A percentile compares a stretch with the other conserved stretches of the same genome.
Conservation (phyloP, 2,888 invertebrate species). For the Carpatolechia fugitivella region DNA sequence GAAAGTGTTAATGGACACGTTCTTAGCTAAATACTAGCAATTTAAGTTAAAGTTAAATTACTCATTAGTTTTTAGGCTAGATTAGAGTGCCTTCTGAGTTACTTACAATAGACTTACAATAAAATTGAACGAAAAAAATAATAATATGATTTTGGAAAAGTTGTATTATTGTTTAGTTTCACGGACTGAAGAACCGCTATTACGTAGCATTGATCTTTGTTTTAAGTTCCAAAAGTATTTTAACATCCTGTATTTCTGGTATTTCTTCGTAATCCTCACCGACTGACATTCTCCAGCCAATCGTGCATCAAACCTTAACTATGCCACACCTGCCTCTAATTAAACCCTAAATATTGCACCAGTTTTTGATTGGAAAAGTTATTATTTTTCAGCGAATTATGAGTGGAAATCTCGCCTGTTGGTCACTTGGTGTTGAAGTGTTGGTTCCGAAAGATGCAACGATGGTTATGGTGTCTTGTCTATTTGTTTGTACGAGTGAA, state of each 20-base stretch:
- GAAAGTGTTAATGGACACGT: no score
- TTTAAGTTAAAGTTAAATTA: no score
- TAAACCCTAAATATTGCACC: slow-evolving; percentile 43
- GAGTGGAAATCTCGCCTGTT: slow-evolving; percentile 33
- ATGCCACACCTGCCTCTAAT: slow-evolving; percentile 50
- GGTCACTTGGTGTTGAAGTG: slow-evolving; percentile 10
- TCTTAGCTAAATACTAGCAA: no score
- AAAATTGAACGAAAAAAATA: no score
- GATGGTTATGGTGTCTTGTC: slow-evolving; percentile 41
- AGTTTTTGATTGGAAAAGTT: slow-evolving; percentile 26
- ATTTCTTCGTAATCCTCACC: slow-evolving; percentile 22
- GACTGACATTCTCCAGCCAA: slow-evolving; percentile 22
- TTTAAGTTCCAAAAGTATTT: no score
- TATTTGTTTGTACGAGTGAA: slow-evolving; percentile 36
- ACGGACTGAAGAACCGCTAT: no score
- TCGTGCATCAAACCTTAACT: slow-evolving; percentile 51
- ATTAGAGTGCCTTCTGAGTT: no score
- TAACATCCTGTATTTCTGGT: slow-evolving; percentile 27
- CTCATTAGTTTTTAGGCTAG: no score
- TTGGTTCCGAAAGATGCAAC: slow-evolving; percentile 43
- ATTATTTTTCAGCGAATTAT: slow-evolving; percentile 50
- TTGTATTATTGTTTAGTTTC: no score
- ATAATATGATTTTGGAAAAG: no score
- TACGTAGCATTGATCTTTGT: no score
- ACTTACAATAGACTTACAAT: no score